Evolutionary conservation across 2,888 invertebrate species (phyloP).

Genomic region (Polyommatus iphigenia): DNA sequence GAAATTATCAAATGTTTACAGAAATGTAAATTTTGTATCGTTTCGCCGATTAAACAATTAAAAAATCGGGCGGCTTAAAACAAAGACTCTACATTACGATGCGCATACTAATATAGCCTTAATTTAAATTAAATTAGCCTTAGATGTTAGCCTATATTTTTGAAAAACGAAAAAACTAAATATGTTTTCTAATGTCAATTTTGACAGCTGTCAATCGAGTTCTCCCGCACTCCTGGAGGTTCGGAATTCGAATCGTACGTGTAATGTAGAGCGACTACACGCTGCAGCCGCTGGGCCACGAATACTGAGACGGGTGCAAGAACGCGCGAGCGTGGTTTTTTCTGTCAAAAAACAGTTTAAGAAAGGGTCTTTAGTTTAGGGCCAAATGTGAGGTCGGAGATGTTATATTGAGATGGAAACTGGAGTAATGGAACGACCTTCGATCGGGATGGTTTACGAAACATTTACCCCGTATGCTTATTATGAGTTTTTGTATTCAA

Average conservation of each 20-base stretch:
- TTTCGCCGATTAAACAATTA: slow-evolving; percentile 58
- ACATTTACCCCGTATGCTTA: slow-evolving; percentile 31
- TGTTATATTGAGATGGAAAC: slow-evolving; percentile 48
- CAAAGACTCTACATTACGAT: slow-evolving; percentile 63
- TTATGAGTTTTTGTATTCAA: background rate
- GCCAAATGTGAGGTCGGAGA: slow-evolving; percentile 69
- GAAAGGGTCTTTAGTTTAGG: slow-evolving; percentile 70
- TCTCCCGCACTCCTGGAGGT: slow-evolving; percentile 72
- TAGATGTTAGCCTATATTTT: background rate
- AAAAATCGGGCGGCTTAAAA: slow-evolving; percentile 71
- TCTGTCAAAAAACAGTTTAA: slow-evolving; percentile 69
- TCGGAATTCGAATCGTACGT: slow-evolving; percentile 52
- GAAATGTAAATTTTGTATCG: slow-evolving; percentile 65
- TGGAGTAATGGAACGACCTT: slow-evolving; percentile 46
- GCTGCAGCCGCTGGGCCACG: slow-evolving; percentile 69
- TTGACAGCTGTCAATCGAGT: slow-evolving; percentile 50
- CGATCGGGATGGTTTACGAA: slow-evolving; percentile 39
- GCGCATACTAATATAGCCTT: slow-evolving; percentile 29
- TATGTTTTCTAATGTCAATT: slow-evolving; percentile 46
- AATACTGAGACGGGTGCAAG: slow-evolving; percentile 61
- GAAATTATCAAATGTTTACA: slow-evolving; percentile 73
- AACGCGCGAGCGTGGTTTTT: slow-evolving; percentile 58
- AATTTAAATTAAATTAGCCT: too few relatives aligned
- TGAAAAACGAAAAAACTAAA: background rate
- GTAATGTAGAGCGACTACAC: slow-evolving; percentile 63